Evolutionary conservation across 1,140 invertebrate species (phyloP), one percentile per base, ranked within the genome.

Genomic region (Ctenoplectra terminalis): DNA sequence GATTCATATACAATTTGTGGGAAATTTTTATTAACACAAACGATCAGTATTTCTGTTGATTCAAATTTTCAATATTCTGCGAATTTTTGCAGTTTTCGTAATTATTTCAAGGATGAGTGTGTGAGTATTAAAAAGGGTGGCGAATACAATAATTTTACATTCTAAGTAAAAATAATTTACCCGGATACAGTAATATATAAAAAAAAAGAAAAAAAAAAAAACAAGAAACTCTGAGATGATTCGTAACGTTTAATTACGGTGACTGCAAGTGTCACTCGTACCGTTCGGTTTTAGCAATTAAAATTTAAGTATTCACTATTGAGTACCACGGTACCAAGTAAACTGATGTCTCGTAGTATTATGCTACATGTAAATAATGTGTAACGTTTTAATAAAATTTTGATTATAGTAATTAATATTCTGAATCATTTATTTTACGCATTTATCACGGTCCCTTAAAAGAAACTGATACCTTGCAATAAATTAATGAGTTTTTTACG

Each of bases 311-410:
- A 66, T 7, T 70, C 73, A 76, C 34, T 15, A 29, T 11, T 46
- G 63, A 78, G 50, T 46, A 71, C 74, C 40, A 31, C n/a, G 48
- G 43, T 69, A 69, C 54, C 40, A 72, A 58, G 69, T 29, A 54
- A 67, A 80, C 29, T 86, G 77, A 87, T 56, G 40, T 61, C 6
- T 81, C 43, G 37, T 87, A 81, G 54, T 75, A 77, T 61, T 66
- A 69, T 70, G 46, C 82, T 84, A 66, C 66, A 87, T 81, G 93
- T 93, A 93, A 92, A 93, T 93, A 93, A 92, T 92, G 92, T 91
- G 89, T 92, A 91, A 92, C 84, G 88, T 92, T 92, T 93, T 91
- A 93, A 93, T 93, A 93, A 93, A 93, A 91, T 87, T 84, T 91
- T 91, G 87, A 87, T 81, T 83, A 87, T 54, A 78, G 75, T 74